Evolutionary conservation across 2,888 invertebrate genomes (phyloP), one percentile per base, ranked within the genome.

Genomic region (Lasius fuliginosus): DNA sequence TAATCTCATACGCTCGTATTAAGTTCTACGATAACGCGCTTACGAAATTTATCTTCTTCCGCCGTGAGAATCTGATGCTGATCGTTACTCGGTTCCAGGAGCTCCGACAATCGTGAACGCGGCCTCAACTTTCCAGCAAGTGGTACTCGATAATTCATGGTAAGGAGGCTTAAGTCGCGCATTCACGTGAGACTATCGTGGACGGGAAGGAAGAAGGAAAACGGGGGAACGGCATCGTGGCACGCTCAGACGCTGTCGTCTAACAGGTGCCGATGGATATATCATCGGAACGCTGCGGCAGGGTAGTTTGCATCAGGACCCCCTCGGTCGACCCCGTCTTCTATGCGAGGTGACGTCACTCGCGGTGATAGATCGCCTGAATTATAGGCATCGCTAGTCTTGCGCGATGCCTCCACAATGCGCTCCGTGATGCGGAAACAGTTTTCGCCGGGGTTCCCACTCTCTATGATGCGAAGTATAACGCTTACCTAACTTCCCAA

Each of bases 191-290:
- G 86, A 89, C 87, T 87, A 87, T 23, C 71, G 18, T 68, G 87
- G n/a, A 2, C n/a, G 8, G 12, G n/a, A 8, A 8, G 53, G 53
- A 8, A n/a, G 36, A n/a, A 53, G n/a, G 4, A n/a, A n/a, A 8
- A 53, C 53, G 49, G 1, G 49, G 49, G 49, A 6, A 79, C 87
- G 88, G 88, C 89, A 89, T 75, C 87, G 85, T 58, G 88, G 81
- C 84, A 88, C 90, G 89, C 86, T 90, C 90, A 91, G 90, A 90
- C 86, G 90, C 90, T 91, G 91, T 92, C 92, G 91, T 91, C 92
- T 93, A 92, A 92, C 92, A 92, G 93, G 91, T 92, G 92, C 92
- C 90, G 90, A 93, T 93, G 87, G 91, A 93, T 93, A 91, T 91
- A 93, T 93, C 92, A 93, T 92, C 90, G 87, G 87, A 88, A 90